Conservation (phyloP, 1,140 invertebrate genomes). For the Magallana angulata region DNA sequence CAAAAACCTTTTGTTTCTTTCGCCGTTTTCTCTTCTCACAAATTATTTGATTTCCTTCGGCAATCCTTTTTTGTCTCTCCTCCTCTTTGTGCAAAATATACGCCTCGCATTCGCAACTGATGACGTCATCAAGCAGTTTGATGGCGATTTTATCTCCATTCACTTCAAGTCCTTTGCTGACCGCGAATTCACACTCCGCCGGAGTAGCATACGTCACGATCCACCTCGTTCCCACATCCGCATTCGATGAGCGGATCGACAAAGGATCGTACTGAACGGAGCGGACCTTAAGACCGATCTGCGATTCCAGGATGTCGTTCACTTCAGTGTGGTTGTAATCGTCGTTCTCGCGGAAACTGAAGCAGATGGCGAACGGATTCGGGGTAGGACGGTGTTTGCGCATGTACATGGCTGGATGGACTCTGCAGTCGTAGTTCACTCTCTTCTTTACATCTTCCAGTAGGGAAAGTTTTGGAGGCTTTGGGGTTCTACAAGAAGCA, state of each 20-base stretch:
- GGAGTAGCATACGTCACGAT: slow-evolving; percentile 37
- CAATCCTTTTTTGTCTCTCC: neutral
- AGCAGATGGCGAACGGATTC: slow-evolving; percentile 42
- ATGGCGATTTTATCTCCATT: slow-evolving; percentile 50
- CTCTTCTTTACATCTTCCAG: slow-evolving; percentile 49
- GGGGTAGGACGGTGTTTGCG: slow-evolving; percentile 1
- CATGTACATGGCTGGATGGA: slow-evolving; percentile 51
- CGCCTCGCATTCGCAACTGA: slow-evolving; percentile 43
- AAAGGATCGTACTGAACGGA: slow-evolving; percentile 50
- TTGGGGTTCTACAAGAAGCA: neutral
- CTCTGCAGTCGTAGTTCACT: slow-evolving; percentile 42
- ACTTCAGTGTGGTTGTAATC: slow-evolving; percentile 36
- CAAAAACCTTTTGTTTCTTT: neutral
- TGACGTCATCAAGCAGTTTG: slow-evolving; percentile 42
- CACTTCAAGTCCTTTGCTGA: slow-evolving; percentile 44
- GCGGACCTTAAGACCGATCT: slow-evolving; percentile 45
- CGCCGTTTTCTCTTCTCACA: neutral
- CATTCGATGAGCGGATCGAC: slow-evolving; percentile 29
- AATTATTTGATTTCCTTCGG: neutral
- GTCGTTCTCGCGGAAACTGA: slow-evolving; percentile 46
- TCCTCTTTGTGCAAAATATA: slow-evolving; percentile 36
- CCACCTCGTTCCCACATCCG: slow-evolving; percentile 45
- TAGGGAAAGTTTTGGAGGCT: slow-evolving; percentile 35
- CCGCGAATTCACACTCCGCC: slow-evolving; percentile 21
- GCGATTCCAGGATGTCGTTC: slow-evolving; percentile 2